Base-by-base conservation (phyloP, 2,888 invertebrate species). In the Camptogramma bilineatum region DNA sequence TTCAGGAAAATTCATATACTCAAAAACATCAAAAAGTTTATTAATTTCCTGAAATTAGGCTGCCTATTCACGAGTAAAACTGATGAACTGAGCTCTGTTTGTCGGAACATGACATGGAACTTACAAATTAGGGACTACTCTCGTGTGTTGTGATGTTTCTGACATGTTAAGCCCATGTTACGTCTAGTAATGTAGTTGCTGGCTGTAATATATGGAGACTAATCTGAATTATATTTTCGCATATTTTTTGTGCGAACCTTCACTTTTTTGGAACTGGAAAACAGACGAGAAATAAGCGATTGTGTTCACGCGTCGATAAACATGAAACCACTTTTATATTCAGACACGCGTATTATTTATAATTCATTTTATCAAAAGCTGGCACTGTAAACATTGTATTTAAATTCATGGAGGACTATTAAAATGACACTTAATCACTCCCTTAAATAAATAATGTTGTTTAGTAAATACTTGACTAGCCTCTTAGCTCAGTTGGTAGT, bases 61-160 rank as follows among this genome's bases (percentile, higher is more conserved):
- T 44, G 44, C 16, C 44, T 44, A 39, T 13, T 17, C 44, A 44
- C 44, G 17, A 44, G 44, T 17, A 17, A n/a, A n/a, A 13, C 34
- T 39, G 34, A 7, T 8, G 5, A 46, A n/a, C 10, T 46, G 13
- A 16, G 39, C 34, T 21, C 28, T 8, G 34, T 7, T 19, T 53
- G 34, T 48, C 34, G 21, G 56, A 48, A 34, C 56, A 39, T 56
- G 56, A 48, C 47, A 50, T 34, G 52, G 18, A 44, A 58, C 50
- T 62, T 62, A 58, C 58, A 66, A 66, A 62, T 66, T 66, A 58
- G 65, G 57, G 46, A 17, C 44, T 52, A 64, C 46, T 51, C 18
- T 16, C 57, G 53, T 52, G 58, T 62, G 58, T 60, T 64, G 51
- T 48, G 52, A 60, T 60, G 64, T 62, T 66, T 62, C 54, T 58